Base-by-base conservation (phyloP, 2,797 vertebrate genomes). In the Heterohyrax brucei region DNA sequence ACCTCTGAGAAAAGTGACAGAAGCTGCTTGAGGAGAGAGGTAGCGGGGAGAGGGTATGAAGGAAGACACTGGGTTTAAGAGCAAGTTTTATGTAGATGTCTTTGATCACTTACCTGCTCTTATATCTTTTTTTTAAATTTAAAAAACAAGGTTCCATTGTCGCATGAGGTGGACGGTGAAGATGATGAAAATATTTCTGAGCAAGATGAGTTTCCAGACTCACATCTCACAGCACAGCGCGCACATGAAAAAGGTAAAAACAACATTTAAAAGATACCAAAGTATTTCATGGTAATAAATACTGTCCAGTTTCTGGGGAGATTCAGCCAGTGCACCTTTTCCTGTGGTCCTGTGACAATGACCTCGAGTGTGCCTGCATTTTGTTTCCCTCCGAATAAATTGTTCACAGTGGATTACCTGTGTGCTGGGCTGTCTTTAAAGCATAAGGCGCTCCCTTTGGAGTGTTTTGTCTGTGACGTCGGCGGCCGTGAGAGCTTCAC, bases 201-300 rank as follows among this genome's bases (percentile, higher is more conserved):
- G 46, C 96, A 97, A 88, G 86, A 87, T 26, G 96, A 85, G 2
- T 50, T 95, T 94, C 93, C 96, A 56, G n/a, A 76, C 24, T 59
- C 87, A 28, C 86, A 68, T 88, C 62, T 81, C 6, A 73, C 66
- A 28, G 92, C 97, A 70, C 72, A 50, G 81, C 24, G 10, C 1
- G 1, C 66, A 7, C 93, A 92, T 94, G 70, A 1, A 79, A 97
- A 97, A 98, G 98, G 98, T 98, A 98, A 98, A 82, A 76, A 89
- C 64, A 72, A 48, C 0, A 26, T 84, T 68, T 9, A 18, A 33
- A 46, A 72, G 56, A 14, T 5, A 0, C 3, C 3, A n/a, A 79
- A 78, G 4, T 3, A 4, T 66, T 16, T 70, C 30, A 21, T 53
- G 44, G 5, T 56, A 21, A 62, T 77, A 70, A 78, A 33, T 61